These are phyloP conservation scores for Callionymus lyra DNA, from an alignment of 2,113 vertebrate genomes.

Conservation along the genomic window DNA sequence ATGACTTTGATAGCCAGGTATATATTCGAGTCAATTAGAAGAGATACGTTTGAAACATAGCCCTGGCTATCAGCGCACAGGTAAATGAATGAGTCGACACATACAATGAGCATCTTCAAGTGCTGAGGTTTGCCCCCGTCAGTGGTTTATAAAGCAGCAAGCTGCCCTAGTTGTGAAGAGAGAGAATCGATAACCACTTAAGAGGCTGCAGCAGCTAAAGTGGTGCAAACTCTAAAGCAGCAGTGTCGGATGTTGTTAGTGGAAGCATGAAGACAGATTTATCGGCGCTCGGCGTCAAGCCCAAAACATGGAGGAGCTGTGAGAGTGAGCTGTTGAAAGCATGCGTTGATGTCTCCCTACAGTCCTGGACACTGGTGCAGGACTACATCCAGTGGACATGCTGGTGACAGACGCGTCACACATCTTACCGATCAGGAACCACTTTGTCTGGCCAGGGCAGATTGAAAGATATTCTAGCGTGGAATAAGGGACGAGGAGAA, in stretches of 20 bases:
- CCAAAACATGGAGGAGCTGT: constrained; percentile 21
- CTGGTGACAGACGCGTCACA: constrained; percentile 38
- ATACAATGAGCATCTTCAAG: constrained; percentile 19
- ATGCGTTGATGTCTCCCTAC: constrained; percentile 40
- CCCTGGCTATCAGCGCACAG: constrained; percentile 39
- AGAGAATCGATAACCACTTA: constrained; percentile 10
- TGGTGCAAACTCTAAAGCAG: constrained; percentile 4
- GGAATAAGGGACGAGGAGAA: constrained; percentile 67
- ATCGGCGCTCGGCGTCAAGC: constrained; percentile 20
- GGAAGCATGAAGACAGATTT: constrained; percentile 37
- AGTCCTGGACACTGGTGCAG: constrained; percentile 11
- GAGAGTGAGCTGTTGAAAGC: constrained; percentile 12
- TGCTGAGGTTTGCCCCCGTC: constrained; percentile 10
- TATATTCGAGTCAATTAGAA: no score
- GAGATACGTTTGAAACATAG: constrained; percentile 13
- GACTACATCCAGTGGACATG: constrained; percentile 46
- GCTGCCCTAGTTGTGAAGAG: constrained; percentile 4
- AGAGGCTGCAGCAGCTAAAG: constrained; percentile 6
- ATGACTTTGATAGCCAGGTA: no score
- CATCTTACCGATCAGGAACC: constrained; percentile 92
- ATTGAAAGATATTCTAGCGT: constrained; percentile 95
- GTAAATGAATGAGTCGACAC: constrained; percentile 35
- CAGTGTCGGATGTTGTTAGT: constrained; percentile 42
- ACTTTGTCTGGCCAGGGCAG: constrained; percentile 97
- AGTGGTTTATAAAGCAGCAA: not conserved